Percentiles rank a stretch among this genome's conserved stretches.
Evolutionary conservation across 2,113 vertebrate genomes (phyloP).

Genomic region (Tautogolabrus adspersus): DNA sequence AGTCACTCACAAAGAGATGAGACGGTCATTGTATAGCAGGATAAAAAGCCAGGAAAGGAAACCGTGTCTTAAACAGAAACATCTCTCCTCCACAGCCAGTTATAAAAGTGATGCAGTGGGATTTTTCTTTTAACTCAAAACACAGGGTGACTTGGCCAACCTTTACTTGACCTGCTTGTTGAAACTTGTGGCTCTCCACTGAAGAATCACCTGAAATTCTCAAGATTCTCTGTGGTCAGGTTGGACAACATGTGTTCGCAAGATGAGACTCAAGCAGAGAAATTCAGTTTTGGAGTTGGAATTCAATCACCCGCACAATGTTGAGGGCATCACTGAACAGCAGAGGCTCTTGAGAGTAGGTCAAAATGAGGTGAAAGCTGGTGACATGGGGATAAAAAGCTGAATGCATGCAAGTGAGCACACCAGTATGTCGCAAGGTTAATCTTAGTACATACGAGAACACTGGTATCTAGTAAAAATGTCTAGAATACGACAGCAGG

Average conservation of each 20-base stretch:
- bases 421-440: not conserved
- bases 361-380: slow-evolving; percentile 48
- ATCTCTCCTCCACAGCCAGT: slow-evolving; percentile 8
- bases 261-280: slow-evolving; percentile 45
- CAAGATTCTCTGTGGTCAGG: slow-evolving; percentile 11
- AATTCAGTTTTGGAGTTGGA: slow-evolving; percentile 48
- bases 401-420: slow-evolving; percentile 6
- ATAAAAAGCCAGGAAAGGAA: slow-evolving; percentile 40
- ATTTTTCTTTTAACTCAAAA: slow-evolving; percentile 13
- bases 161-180: slow-evolving; percentile 50
- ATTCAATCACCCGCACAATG: slow-evolving; percentile 39
- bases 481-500: not conserved
- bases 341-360: slow-evolving; percentile 44
- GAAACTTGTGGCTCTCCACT: slow-evolving; percentile 8
- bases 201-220: slow-evolving; percentile 2
- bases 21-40: slow-evolving; percentile 41
- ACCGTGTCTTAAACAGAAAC: slow-evolving; percentile 21
- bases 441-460: slow-evolving; percentile 4
- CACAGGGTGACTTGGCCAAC: slow-evolving; percentile 11
- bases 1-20: slow-evolving; percentile 65
- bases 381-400: slow-evolving; percentile 30
- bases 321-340: slow-evolving; percentile 38
- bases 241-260: slow-evolving; percentile 28
- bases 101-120: slow-evolving; percentile 16
- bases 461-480: not conserved